These are phyloP conservation scores for Mustela erminea DNA, from an alignment of 2,797 vertebrate species.

Conservation along the genomic window DNA sequence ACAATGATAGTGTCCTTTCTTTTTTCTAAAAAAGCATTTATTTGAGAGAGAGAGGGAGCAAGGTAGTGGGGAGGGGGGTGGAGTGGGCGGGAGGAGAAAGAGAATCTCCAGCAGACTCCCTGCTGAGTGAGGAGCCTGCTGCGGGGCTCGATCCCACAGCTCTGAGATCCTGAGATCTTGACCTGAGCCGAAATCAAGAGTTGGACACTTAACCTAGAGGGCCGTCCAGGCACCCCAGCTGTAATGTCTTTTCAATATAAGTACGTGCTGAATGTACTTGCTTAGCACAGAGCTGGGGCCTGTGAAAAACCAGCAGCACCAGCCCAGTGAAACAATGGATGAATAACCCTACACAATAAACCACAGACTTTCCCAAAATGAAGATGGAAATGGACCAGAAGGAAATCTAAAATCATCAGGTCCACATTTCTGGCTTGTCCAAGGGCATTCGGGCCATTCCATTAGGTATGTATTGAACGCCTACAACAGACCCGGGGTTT, in stretches of 20 bases:
- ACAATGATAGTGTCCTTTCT: background rate
- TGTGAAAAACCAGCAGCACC: background rate
- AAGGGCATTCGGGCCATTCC: background rate
- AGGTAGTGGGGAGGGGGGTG: background rate
- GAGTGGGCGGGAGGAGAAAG: background rate
- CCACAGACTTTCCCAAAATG: background rate
- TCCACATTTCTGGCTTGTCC: background rate
- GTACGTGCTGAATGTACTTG: background rate
- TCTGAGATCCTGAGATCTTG: background rate
- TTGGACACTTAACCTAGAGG: background rate
- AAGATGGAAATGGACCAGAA: background rate
- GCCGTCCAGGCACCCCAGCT: background rate
- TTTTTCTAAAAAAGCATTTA: background rate
- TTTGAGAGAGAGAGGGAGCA: background rate
- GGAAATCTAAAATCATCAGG: background rate
- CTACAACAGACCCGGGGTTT: background rate
- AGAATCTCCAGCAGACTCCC: background rate
- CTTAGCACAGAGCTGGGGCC: background rate
- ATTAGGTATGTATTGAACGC: background rate
- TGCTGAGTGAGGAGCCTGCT: background rate
- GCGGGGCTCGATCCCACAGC: background rate
- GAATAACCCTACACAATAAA: background rate
- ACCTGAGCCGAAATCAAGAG: background rate
- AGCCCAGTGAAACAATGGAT: background rate
- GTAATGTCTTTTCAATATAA: slow-evolving; percentile 22